phyloP scores from a whole-genome alignment of 92 coral and sea anemone species.

The Muricea muricata region DNA sequence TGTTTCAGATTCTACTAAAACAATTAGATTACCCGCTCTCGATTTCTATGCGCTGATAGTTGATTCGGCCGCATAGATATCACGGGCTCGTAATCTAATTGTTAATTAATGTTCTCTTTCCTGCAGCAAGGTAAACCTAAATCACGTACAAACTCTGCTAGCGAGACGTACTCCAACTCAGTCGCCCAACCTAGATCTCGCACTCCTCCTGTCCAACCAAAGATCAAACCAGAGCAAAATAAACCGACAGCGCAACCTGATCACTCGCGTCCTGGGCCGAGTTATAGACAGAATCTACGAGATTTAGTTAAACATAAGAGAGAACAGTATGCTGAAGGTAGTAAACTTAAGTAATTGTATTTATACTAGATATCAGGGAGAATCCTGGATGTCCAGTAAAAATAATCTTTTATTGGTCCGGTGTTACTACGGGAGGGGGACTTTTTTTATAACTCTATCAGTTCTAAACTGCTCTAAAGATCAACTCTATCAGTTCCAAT shows the following conservation, averaged over 20 bases:
- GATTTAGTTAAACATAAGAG: conserved; percentile 89
- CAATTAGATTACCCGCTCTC: too few species aligned
- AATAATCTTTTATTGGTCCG: too few species aligned
- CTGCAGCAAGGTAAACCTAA: neutral
- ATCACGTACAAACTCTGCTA: neutral
- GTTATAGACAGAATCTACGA: conserved; percentile 76
- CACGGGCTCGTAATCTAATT: neutral
- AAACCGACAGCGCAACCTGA: conserved; percentile 59
- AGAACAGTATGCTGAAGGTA: conserved; percentile 90
- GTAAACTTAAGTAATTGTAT: neutral
- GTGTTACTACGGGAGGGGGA: too few species aligned
- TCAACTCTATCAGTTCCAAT: too few species aligned
- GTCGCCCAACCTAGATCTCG: conserved; percentile 52
- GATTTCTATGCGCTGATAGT: too few species aligned
- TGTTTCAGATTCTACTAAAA: too few species aligned
- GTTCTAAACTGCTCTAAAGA: too few species aligned
- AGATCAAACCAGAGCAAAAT: conserved; percentile 53
- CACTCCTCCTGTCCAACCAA: conserved; percentile 42
- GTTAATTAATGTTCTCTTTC: neutral
- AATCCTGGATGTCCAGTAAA: too few species aligned
- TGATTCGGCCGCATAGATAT: too few species aligned
- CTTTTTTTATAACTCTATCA: too few species aligned
- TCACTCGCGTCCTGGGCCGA: conserved; percentile 73
- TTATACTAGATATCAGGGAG: too few species aligned
- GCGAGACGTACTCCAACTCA: conserved; percentile 17